These are phyloP conservation scores for Clunio marinus DNA, from an alignment of 2,888 invertebrate genomes.

Conservation along the genomic window DNA sequence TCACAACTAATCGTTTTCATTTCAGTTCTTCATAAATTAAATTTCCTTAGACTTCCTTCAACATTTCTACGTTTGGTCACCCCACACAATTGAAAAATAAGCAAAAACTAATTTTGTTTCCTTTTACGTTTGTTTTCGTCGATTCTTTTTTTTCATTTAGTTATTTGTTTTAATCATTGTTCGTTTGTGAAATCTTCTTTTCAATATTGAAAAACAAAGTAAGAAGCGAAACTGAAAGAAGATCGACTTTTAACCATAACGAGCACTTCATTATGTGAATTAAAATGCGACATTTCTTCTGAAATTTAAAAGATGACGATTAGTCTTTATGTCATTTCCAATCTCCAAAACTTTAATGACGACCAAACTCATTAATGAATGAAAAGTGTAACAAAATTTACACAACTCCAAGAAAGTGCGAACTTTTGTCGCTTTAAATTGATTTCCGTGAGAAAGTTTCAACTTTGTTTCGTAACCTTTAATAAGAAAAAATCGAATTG, in stretches of 20 bases:
- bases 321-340: no score
- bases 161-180: slow-evolving; percentile 16
- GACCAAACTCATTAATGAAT: not conserved
- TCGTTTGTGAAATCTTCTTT: slow-evolving; percentile 15
- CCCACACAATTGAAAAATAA: not conserved
- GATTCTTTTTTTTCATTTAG: no score
- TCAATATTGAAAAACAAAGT: no score
- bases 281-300: slow-evolving; percentile 35
- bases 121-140: not conserved
- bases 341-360: no score
- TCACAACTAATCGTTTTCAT: no score
- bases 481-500: not conserved
- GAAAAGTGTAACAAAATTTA: not conserved
- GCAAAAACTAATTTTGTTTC: not conserved
- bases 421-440: slow-evolving; percentile 5
- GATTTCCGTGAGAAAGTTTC: slow-evolving; percentile 37
- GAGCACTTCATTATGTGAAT: slow-evolving; percentile 30
- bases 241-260: slow-evolving; percentile 35
- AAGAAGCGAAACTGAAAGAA: no score
- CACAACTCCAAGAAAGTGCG: slow-evolving; percentile 18
- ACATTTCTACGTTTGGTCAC: no score
- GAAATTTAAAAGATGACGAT: no score
- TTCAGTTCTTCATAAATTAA: no score
- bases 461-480: slow-evolving; percentile 1
- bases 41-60: no score